These are phyloP conservation scores for Thecophora atra DNA, from an alignment of 2,888 invertebrate species.

Conservation along the genomic window DNA sequence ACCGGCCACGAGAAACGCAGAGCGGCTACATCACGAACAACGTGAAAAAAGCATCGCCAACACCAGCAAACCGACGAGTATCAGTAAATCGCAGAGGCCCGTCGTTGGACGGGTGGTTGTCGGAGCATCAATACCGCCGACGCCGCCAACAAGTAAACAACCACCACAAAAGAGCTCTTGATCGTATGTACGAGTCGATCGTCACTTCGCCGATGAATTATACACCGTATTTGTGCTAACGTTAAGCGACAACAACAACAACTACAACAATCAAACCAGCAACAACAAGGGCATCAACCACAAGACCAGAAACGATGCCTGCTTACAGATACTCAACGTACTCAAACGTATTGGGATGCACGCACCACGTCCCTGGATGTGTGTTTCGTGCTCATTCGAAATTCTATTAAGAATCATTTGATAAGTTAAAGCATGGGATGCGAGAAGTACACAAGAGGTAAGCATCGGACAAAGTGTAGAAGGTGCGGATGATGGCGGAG, in stretches of 20 bases:
- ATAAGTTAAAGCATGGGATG: constrained; percentile 20
- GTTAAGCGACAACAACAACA: constrained; percentile 31
- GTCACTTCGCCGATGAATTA: constrained; percentile 35
- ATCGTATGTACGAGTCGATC: constrained; percentile 32
- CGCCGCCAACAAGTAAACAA: constrained; percentile 42
- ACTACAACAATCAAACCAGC: constrained; percentile 43
- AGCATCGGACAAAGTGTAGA: background rate
- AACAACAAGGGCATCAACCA: constrained; percentile 37
- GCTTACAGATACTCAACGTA: background rate
- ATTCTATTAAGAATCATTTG: constrained; percentile 36
- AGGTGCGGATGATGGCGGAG: background rate
- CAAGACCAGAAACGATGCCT: background rate
- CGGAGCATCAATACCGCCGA: constrained; percentile 50
- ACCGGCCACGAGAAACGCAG: constrained; percentile 54
- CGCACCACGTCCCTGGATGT: constrained; percentile 15
- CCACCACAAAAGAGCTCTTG: constrained; percentile 37
- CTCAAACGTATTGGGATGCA: constrained; percentile 29
- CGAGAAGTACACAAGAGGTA: background rate
- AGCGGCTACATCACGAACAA: constrained; percentile 38
- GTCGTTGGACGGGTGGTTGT: constrained; percentile 26
- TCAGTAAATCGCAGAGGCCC: background rate
- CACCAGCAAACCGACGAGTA: background rate
- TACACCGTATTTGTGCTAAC: constrained; percentile 32
- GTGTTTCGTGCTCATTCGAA: constrained; percentile 32
- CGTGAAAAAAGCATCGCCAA: constrained; percentile 24